phyloP scores from a whole-genome alignment of 2,888 invertebrate species.

The Rotaria magnacalcarata region DNA sequence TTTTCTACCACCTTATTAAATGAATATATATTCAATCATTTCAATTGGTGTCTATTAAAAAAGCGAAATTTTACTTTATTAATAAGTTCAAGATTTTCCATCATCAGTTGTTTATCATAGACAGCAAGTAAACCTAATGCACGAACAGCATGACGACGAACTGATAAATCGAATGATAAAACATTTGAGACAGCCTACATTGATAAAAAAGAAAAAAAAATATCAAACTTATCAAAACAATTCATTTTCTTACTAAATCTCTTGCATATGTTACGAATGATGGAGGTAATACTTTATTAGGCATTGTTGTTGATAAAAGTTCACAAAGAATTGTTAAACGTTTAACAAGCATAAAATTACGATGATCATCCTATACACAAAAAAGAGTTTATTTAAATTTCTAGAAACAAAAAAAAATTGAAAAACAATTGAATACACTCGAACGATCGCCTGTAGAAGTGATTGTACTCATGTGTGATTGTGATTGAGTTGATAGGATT shows the following conservation, averaged over 20 bases:
- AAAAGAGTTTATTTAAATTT: neutral
- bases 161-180: neutral
- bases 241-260: neutral
- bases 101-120: neutral
- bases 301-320: slow-evolving; percentile 21
- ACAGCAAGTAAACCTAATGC: neutral
- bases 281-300: slow-evolving; percentile 18
- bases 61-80: neutral
- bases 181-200: slow-evolving; percentile 18
- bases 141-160: slow-evolving; percentile 28
- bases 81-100: neutral
- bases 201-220: neutral
- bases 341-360: slow-evolving; percentile 7
- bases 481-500: neutral
- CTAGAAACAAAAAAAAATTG: too few relatives aligned
- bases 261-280: neutral
- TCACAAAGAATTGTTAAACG: slow-evolving; percentile 5
- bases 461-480: neutral
- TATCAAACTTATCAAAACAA: neutral
- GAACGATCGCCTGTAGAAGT: neutral
- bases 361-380: neutral
- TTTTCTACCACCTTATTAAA: neutral
- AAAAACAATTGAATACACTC: neutral
- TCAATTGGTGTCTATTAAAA: neutral
- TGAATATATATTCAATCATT: neutral